Percentiles rank a stretch among this genome's conserved stretches.
phyloP scores from a whole-genome alignment of 2,113 vertebrate species.

The Circaetus cinerascens region DNA sequence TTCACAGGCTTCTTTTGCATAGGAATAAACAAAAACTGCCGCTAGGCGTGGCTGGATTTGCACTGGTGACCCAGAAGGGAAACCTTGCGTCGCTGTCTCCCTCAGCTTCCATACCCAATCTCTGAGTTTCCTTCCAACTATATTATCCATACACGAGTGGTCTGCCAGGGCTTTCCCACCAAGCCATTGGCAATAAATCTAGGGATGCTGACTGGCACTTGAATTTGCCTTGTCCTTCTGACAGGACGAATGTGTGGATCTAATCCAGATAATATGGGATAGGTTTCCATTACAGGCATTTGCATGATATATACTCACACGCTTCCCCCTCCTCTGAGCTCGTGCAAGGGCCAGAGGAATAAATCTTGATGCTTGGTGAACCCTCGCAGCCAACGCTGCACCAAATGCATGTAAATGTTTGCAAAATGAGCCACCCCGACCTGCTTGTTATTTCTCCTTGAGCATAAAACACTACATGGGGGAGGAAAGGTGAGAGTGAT shows the following conservation, averaged over 20 bases:
- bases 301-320: neutral
- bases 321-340: neutral
- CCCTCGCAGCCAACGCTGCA: fast-evolving
- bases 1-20: neutral
- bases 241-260: neutral
- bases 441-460: neutral
- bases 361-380: conserved; percentile 23
- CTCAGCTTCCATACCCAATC: neutral
- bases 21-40: neutral
- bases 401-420: neutral
- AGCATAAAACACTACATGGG: neutral
- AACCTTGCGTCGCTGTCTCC: fast-evolving
- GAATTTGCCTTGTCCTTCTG: conserved; percentile 8
- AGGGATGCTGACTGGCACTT: neutral
- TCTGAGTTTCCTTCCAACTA: neutral
- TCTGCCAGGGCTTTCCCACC: neutral
- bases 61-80: neutral
- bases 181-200: neutral
- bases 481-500: neutral
- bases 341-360: neutral
- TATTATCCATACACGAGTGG: neutral
- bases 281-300: neutral
- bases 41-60: neutral
- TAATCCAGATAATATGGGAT: neutral
- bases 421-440: neutral